Base-by-base conservation (phyloP, 37 sponge, comb jelly and placozoan species). In the Halichondria panicea region DNA sequence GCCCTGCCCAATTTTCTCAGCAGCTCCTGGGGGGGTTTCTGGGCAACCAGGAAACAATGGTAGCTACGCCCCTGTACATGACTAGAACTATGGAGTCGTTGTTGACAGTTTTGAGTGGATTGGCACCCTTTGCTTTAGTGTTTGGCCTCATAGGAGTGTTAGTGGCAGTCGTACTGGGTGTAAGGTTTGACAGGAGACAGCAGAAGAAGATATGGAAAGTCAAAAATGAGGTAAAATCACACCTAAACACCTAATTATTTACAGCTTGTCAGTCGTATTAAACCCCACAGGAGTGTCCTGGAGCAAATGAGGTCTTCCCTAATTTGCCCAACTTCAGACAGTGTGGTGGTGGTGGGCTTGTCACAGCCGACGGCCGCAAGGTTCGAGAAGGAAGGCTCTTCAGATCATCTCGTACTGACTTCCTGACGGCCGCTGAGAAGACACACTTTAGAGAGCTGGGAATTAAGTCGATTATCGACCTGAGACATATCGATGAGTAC, bases 251-350 rank as follows among this genome's bases (percentile, higher is more conserved):
- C n/a, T n/a, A n/a, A n/a, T n/a, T n/a, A n/a, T n/a, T n/a, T n/a
- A n/a, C n/a, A n/a, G n/a, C n/a, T n/a, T n/a, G n/a, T n/a, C n/a
- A n/a, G n/a, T n/a, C n/a, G n/a, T n/a, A n/a, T n/a, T n/a, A n/a
- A n/a, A n/a, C n/a, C n/a, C n/a, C n/a, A n/a, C n/a, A n/a, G n/a
- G n/a, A n/a, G n/a, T n/a, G n/a, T n/a, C n/a, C n/a, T n/a, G n/a
- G n/a, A n/a, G n/a, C n/a, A n/a, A n/a, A n/a, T n/a, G n/a, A n/a
- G n/a, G 76, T 53, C 21, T 91, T 91, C 41, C 71, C 85, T 33
- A 87, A 88, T 48, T 37, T 92, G 40, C 85, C 89, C 38, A 92
- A 92, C 77, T 92, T 92, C 82, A 68, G 93, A 21, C 91, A 90
- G 45, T 85, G 86, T 8, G 89, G 93, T 4, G 85, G 89, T 2